Evolutionary conservation across 1,140 invertebrate species (phyloP), one percentile per base, ranked within the genome.

Genomic region (Phortica variegata): DNA sequence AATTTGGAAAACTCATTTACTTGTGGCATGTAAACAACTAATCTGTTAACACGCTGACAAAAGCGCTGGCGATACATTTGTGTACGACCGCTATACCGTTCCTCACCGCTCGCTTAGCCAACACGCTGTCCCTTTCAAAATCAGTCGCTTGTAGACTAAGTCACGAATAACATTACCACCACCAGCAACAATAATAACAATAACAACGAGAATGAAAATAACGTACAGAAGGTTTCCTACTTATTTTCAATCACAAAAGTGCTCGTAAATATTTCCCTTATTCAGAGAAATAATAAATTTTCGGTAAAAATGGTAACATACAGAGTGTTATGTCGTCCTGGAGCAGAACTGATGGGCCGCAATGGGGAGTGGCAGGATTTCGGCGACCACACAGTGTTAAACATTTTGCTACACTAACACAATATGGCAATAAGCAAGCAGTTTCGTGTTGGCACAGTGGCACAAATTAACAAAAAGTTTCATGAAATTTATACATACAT

Each of bases 11-110:
- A 71, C 68, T 71, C 68, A 71, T 71, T 71, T 71, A 71, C 68
- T 71, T 71, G 60, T 68, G 62, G 62, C 68, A 71, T 71, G 62
- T 71, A 71, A 71, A 71, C 68, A 71, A 71, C 68, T 71, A 71
- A 71, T 71, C 68, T 71, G 60, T 71, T 71, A 71, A 71, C 68
- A 71, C 66, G 63, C 50, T 45, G 49, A 68, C 62, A 71, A 63
- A n/a, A 58, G 60, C 60, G 54, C 60, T 44, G 51, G 54, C 60
- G 49, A 56, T 59, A 62, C 58, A 56, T 56, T 52, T 59, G 51
- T 47, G 56, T 54, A 43, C 16, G 7, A 20, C 7, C 26, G 6
- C 31, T 17, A 18, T 17, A 20, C 12, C 5, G 16, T 15, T 13
- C 36, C 42, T 7, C 12, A 12, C 16, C 41, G 1, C 34, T 10